Evolutionary conservation across 2,113 vertebrate genomes (phyloP).

Genomic region (Rhegmatorhina hoffmannsi): DNA sequence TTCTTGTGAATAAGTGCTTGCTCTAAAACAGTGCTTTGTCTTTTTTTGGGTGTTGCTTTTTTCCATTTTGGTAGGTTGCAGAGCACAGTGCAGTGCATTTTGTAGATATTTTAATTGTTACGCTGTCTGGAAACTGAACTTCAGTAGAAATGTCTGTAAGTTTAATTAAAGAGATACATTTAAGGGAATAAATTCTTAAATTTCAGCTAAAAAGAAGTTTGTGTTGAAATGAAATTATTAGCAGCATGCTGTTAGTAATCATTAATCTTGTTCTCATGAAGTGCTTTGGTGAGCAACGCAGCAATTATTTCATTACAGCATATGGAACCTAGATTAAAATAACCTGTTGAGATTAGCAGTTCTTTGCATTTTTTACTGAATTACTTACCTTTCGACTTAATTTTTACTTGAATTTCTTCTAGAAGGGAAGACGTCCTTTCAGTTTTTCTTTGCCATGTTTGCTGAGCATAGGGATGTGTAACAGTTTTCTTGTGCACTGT

Average conservation of each 20-base stretch:
- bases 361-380: neutral
- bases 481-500: neutral
- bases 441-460: neutral
- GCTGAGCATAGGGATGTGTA: accelerated
- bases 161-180: neutral
- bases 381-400: neutral
- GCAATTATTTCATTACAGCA: neutral
- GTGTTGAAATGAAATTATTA: neutral
- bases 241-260: neutral
- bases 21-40: neutral
- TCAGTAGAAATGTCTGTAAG: neutral
- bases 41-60: neutral
- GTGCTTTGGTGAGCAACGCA: neutral
- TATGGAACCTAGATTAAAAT: neutral
- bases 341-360: neutral
- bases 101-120: neutral
- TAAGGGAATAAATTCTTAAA: neutral
- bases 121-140: neutral
- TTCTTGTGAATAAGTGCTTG: neutral
- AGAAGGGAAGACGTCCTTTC: neutral
- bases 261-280: neutral
- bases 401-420: neutral
- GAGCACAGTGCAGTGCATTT: neutral
- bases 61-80: neutral
- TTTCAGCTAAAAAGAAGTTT: neutral